phyloP scores from a whole-genome alignment of 2,113 vertebrate species.

The Rafetus swinhoei region DNA sequence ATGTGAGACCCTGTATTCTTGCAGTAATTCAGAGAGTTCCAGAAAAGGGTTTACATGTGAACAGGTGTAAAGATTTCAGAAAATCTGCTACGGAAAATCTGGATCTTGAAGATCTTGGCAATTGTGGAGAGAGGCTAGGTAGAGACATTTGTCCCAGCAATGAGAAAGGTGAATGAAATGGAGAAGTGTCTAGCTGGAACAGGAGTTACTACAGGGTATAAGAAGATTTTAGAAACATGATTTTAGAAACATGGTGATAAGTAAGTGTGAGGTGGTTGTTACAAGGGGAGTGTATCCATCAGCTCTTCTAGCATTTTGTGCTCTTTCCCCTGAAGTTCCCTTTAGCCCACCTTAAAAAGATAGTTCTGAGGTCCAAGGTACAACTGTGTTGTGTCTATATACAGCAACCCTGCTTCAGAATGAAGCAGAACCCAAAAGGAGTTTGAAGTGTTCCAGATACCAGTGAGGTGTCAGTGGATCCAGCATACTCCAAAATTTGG shows the following conservation, averaged over 20 bases:
- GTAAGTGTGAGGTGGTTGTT: not conserved
- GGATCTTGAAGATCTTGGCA: not conserved
- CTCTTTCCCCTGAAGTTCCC: not conserved
- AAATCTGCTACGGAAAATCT: not conserved
- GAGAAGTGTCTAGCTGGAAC: not conserved
- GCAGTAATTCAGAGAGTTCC: not conserved
- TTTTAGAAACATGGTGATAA: not conserved
- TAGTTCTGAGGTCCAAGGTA: not conserved
- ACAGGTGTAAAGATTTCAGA: not conserved
- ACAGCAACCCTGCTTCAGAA: not conserved
- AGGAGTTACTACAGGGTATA: not conserved
- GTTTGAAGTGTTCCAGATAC: accelerated
- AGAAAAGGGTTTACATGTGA: not conserved
- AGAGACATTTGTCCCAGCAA: not conserved
- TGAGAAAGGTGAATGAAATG: not conserved
- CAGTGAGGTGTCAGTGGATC: not conserved
- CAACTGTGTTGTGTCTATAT: not conserved
- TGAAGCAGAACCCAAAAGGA: not conserved
- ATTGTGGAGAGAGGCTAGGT: not conserved
- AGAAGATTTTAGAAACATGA: not conserved
- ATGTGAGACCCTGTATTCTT: not conserved
- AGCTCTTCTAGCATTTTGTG: not conserved
- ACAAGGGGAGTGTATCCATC: not conserved
- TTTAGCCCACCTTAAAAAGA: not conserved
- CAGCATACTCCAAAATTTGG: accelerated